Conservation (phyloP, 1,140 invertebrate genomes). For the Antheraea mylitta region DNA sequence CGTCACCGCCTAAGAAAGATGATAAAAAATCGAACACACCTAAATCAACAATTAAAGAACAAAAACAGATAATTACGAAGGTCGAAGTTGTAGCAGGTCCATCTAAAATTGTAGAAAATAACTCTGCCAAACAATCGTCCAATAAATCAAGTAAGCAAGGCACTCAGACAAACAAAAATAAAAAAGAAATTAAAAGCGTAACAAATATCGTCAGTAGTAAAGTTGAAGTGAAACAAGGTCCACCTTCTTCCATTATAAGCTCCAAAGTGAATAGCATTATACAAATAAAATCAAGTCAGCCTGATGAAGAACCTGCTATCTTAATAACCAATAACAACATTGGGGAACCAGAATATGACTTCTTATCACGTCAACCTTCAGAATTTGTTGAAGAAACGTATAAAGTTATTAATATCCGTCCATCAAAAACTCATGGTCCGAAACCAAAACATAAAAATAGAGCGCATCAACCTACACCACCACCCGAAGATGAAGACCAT, state of each 20-base stretch:
- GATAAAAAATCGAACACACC: constrained; percentile 61
- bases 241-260: constrained; percentile 45
- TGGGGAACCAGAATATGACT: constrained; percentile 89
- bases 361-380: constrained; percentile 88
- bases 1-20: constrained; percentile 70
- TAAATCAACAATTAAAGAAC: constrained; percentile 66
- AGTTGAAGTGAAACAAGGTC: constrained; percentile 77
- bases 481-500: constrained; percentile 79
- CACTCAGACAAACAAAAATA: constrained; percentile 42
- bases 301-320: constrained; percentile 72
- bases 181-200: constrained; percentile 54
- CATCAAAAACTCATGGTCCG: constrained; percentile 69
- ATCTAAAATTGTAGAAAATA: constrained; percentile 71
- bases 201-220: constrained; percentile 66
- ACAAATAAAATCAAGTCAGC: constrained; percentile 73
- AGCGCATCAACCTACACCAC: constrained; percentile 61
- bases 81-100: constrained; percentile 79
- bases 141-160: constrained; percentile 53
- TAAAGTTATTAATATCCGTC: constrained; percentile 78
- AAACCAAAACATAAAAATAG: constrained; percentile 74
- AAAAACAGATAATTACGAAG: constrained; percentile 79
- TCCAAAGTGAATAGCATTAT: constrained; percentile 74
- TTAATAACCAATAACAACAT: constrained; percentile 84
- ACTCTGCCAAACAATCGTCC: constrained; percentile 39
- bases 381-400: constrained; percentile 89